Evolutionary conservation across 1,140 invertebrate genomes (phyloP).

Genomic region (Caenorhabditis inopinata): DNA sequence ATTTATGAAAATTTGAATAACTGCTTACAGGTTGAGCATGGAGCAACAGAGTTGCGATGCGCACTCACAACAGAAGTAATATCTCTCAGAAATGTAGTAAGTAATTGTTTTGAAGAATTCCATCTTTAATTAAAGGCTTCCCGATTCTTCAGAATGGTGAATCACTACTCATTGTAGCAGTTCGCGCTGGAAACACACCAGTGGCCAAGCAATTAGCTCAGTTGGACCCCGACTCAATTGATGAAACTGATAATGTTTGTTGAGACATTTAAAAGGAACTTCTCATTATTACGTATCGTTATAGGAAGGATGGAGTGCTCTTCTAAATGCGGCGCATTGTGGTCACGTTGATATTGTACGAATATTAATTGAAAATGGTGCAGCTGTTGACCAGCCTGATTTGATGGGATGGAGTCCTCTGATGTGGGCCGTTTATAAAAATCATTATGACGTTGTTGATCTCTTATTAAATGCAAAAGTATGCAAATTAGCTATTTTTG

Average conservation of each 20-base stretch:
- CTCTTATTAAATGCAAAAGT: constrained; percentile 74
- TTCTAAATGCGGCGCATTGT: constrained; percentile 85
- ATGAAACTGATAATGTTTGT: constrained; percentile 59
- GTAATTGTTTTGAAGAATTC: neutral
- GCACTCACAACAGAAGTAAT: neutral
- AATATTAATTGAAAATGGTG: constrained; percentile 82
- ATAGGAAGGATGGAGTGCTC: constrained; percentile 86
- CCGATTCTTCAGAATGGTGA: constrained; percentile 53
- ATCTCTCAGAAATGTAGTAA: constrained; percentile 33
- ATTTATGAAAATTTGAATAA: neutral
- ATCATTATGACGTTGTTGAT: constrained; percentile 77
- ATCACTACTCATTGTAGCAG: constrained; percentile 61
- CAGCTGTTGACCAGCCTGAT: constrained; percentile 84
- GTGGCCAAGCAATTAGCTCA: constrained; percentile 45
- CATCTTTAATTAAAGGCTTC: neutral
- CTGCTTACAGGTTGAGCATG: constrained; percentile 34
- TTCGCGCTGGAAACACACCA: constrained; percentile 55
- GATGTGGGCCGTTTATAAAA: constrained; percentile 96
- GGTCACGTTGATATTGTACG: constrained; percentile 81
- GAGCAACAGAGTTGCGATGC: neutral
- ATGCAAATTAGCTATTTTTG: neutral
- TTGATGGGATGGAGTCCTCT: constrained; percentile 93
- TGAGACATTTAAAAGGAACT: neutral
- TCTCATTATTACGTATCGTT: neutral
- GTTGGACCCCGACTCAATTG: constrained; percentile 56